A percentile compares a stretch with the other conserved stretches of the same genome.
Evolutionary conservation across 2,797 vertebrate genomes (phyloP).

Genomic region (Linurgus olivaceus): DNA sequence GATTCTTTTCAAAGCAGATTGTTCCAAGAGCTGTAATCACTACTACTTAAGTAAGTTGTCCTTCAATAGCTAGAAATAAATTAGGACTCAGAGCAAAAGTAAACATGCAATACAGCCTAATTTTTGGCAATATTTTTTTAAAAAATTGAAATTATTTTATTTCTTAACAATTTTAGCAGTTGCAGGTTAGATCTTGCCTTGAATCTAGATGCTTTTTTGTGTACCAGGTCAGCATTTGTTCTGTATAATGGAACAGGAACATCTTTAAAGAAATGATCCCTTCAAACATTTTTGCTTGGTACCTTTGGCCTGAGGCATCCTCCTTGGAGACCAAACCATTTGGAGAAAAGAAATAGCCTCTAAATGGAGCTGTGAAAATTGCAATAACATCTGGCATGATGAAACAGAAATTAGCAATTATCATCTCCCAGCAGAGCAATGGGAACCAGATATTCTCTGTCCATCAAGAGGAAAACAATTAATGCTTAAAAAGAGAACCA

Average conservation of each 20-base stretch:
- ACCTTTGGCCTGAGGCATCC: background rate
- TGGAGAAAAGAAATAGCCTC: background rate
- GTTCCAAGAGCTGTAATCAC: background rate
- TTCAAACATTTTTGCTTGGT: background rate
- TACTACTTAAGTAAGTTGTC: background rate
- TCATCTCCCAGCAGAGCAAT: background rate
- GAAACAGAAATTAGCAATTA: slow-evolving; percentile 2
- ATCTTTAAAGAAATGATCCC: background rate
- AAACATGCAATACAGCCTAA: background rate
- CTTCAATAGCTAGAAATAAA: background rate
- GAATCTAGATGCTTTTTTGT: background rate
- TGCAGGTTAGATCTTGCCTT: background rate
- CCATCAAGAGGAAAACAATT: background rate
- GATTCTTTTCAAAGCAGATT: slow-evolving; percentile 1
- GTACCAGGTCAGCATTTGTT: background rate
- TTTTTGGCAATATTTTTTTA: background rate
- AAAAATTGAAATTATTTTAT: background rate
- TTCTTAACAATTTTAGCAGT: background rate
- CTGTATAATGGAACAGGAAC: background rate
- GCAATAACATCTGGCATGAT: background rate
- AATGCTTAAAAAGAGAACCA: background rate
- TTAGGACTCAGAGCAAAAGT: background rate
- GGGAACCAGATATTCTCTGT: background rate
- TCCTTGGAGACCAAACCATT: background rate
- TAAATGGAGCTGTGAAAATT: slow-evolving; percentile 12